Percentiles rank a stretch among this genome's conserved stretches.
phyloP scores from a whole-genome alignment of 35 echinoderm and acorn worm species.

The Stichopus chloronotus region DNA sequence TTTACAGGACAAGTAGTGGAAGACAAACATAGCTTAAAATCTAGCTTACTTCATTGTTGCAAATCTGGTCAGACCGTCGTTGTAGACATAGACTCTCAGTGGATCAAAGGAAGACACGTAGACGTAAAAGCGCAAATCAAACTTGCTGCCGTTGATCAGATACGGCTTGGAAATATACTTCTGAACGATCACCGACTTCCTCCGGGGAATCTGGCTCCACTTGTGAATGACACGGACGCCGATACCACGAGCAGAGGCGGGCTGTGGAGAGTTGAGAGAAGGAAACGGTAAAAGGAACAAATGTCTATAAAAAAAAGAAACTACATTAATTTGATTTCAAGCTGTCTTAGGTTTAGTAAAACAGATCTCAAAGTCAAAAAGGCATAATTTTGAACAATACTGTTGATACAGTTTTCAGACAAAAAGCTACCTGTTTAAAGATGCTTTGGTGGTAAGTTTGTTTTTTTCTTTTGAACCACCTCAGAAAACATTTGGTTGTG shows the following conservation, averaged over 20 bases:
- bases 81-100: slow-evolving; percentile 80
- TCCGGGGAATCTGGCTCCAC: slow-evolving; percentile 92
- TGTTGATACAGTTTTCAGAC: too few relatives aligned
- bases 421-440: too few relatives aligned
- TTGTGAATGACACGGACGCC: slow-evolving; percentile 97
- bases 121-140: slow-evolving; percentile 97
- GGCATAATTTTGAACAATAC: too few relatives aligned
- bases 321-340: too few relatives aligned
- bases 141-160: slow-evolving; percentile 98
- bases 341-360: too few relatives aligned
- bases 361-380: too few relatives aligned
- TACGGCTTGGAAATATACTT: slow-evolving; percentile 92
- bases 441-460: too few relatives aligned
- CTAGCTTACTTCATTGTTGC: slow-evolving; percentile 98
- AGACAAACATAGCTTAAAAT: too few relatives aligned
- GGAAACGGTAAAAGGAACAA: background rate
- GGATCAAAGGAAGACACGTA: slow-evolving; percentile 91
- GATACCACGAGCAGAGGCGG: slow-evolving; percentile 95
- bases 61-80: slow-evolving; percentile 94
- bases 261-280: slow-evolving; percentile 58
- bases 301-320: background rate
- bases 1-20: too few relatives aligned
- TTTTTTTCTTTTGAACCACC: too few relatives aligned
- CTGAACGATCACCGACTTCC: slow-evolving; percentile 91
- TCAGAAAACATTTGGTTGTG: too few relatives aligned